Percentiles rank a stretch among this genome's conserved stretches.
Evolutionary conservation across 1,140 invertebrate species (phyloP).

Genomic region (Papilio helenus): DNA sequence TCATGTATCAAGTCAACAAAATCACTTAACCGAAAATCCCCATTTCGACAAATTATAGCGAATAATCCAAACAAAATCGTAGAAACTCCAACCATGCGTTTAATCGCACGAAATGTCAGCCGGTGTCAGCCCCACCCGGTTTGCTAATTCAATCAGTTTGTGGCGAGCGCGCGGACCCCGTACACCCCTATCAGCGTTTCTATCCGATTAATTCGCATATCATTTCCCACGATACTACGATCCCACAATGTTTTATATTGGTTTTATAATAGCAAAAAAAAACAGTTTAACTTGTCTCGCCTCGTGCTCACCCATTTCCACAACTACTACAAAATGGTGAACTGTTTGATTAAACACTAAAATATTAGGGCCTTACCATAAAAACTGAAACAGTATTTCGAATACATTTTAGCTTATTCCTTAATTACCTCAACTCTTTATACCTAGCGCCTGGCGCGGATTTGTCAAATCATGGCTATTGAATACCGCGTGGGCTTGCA

Average conservation of each 20-base stretch:
- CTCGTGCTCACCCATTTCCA: neutral
- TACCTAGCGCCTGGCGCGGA: too few species aligned
- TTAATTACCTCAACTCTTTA: too few species aligned
- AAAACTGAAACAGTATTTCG: too few species aligned
- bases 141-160: conserved; percentile 13
- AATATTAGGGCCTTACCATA: too few species aligned
- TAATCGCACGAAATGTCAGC: neutral
- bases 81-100: neutral
- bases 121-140: neutral
- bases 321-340: neutral
- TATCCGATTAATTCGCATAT: conserved; percentile 11
- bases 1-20: neutral
- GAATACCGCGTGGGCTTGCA: too few species aligned
- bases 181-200: neutral
- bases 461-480: too few species aligned
- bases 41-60: neutral
- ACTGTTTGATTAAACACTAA: too few species aligned
- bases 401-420: too few species aligned
- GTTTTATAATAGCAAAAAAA: neutral
- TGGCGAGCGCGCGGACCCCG: neutral
- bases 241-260: neutral
- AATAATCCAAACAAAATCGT: neutral
- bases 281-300: neutral
- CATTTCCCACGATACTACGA: conserved; percentile 5
- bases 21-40: neutral